phyloP scores from a whole-genome alignment of 2,113 vertebrate genomes.

The Asarcornis scutulata region DNA sequence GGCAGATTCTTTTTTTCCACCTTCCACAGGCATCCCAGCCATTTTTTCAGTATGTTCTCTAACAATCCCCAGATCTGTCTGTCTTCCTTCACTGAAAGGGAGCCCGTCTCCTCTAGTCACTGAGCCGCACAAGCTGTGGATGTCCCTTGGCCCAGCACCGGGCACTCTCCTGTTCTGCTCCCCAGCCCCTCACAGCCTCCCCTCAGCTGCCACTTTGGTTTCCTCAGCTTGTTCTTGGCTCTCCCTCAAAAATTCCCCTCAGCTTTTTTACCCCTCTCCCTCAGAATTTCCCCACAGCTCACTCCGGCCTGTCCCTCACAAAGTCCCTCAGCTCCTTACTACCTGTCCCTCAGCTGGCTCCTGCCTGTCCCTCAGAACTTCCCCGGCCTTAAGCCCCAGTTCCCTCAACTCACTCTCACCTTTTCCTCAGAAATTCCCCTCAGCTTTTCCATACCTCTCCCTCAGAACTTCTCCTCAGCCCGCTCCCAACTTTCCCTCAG shows the following conservation, averaged over 20 bases:
- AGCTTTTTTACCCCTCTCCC: too few relatives aligned
- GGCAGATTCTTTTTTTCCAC: not conserved
- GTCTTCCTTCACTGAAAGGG: too few relatives aligned
- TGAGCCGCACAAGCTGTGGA: not conserved
- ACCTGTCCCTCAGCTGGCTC: not conserved
- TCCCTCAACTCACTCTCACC: too few relatives aligned
- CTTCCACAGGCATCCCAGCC: not conserved
- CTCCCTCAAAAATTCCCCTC: too few relatives aligned
- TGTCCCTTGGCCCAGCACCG: not conserved
- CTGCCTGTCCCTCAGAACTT: too few relatives aligned
- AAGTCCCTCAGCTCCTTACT: not conserved
- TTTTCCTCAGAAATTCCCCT: too few relatives aligned
- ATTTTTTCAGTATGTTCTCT: not conserved
- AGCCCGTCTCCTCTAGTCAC: not conserved
- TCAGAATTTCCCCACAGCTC: not conserved
- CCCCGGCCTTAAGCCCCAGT: too few relatives aligned
- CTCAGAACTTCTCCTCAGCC: too few relatives aligned
- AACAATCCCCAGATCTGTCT: fast-evolving
- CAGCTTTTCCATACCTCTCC: too few relatives aligned
- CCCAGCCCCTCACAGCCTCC: not conserved
- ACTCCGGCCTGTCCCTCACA: not conserved
- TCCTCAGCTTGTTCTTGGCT: not conserved
- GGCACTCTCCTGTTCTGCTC: not conserved
- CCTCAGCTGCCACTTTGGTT: not conserved
- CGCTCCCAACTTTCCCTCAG: too few relatives aligned